Conservation (phyloP, 2,797 vertebrate genomes). For the Okamejei kenojei region DNA sequence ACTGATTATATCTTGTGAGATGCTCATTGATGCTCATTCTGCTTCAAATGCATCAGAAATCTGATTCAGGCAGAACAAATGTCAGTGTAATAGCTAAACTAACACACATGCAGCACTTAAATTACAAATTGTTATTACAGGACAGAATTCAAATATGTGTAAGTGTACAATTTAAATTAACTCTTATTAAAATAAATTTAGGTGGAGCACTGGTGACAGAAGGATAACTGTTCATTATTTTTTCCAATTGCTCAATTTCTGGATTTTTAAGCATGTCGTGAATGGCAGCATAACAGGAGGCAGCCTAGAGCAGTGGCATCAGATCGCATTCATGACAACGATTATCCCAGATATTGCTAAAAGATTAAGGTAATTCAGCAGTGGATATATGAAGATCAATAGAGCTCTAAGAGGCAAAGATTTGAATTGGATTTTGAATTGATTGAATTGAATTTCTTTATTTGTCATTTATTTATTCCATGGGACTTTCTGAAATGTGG, state of each 20-base stretch:
- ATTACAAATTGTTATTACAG: not conserved
- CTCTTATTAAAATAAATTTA: slow-evolving; percentile 26
- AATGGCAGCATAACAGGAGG: not conserved
- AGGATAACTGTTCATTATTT: not conserved
- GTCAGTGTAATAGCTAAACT: not conserved
- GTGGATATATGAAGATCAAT: not conserved
- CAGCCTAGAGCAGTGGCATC: not conserved
- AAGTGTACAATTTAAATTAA: not conserved
- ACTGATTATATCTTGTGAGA: not conserved
- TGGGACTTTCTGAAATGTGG: no score
- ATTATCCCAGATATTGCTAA: not conserved
- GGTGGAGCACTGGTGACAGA: not conserved
- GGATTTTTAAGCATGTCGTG: not conserved
- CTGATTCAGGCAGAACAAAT: not conserved
- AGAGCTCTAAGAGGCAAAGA: not conserved
- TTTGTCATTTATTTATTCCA: no score
- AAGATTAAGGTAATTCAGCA: not conserved
- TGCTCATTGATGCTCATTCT: no score
- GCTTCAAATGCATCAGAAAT: not conserved
- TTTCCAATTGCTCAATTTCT: not conserved
- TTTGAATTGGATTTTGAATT: no score
- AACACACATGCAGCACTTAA: not conserved
- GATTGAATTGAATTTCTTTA: no score
- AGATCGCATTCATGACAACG: not conserved
- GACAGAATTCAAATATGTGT: not conserved